phyloP scores from a whole-genome alignment of 2,888 invertebrate genomes.

The Drosophila setosimentum region DNA sequence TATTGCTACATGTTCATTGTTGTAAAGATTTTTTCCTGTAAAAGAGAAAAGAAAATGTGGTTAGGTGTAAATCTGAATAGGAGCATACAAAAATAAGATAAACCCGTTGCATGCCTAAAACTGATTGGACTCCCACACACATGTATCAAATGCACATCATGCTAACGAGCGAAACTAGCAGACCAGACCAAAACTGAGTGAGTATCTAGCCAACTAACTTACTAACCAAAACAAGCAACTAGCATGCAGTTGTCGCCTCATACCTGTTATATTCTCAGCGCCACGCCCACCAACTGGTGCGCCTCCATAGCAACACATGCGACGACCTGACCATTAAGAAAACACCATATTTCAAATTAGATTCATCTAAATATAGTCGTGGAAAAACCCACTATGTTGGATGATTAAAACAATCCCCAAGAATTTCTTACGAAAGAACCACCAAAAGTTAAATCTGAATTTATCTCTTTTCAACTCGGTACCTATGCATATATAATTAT shows the following conservation, averaged over 20 bases:
- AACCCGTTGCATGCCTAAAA: constrained; percentile 42
- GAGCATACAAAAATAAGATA: background rate
- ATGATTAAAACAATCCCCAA: background rate
- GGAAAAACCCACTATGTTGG: background rate
- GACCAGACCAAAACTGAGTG: background rate
- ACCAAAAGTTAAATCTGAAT: background rate
- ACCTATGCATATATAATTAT: background rate
- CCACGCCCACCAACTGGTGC: constrained; percentile 69
- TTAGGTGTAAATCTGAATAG: background rate
- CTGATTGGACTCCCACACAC: constrained; percentile 29
- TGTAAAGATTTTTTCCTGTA: constrained; percentile 99
- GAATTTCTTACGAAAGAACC: background rate
- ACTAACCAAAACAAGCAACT: constrained; percentile 36
- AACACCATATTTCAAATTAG: constrained; percentile 15
- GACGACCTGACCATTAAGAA: constrained; percentile 76
- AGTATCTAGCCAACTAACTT: constrained; percentile 14
- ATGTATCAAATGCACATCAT: constrained; percentile 38
- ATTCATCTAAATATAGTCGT: background rate
- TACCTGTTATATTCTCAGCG: constrained; percentile 58
- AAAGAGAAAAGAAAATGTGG: constrained; percentile 69
- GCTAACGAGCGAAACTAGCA: constrained; percentile 35
- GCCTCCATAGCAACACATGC: constrained; percentile 82
- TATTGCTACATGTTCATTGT: constrained; percentile 99
- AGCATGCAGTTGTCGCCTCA: constrained; percentile 42
- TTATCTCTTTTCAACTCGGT: background rate